Base-by-base conservation (phyloP, 2,797 vertebrate genomes). In the Crypturellus tataupa region DNA sequence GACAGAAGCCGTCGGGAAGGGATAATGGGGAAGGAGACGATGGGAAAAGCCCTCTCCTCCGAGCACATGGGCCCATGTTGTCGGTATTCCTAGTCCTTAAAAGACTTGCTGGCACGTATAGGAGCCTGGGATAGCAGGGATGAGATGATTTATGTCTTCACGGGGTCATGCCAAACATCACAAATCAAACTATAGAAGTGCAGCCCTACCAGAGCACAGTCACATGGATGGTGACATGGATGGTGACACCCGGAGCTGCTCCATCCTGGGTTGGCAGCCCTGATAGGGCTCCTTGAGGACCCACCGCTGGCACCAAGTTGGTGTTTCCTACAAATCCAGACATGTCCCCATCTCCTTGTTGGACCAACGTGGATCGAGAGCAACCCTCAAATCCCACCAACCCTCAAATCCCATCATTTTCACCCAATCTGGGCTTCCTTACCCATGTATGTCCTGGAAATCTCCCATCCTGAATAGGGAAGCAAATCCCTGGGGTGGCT, bases 121-220 rank as follows among this genome's bases (percentile, higher is more conserved):
- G 46, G 5, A 33, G 39, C n/a, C 75, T 37, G 23, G 24, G 6
- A n/a, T 5, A 5, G 27, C 0, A 1, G 67, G 24, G n/a, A 23
- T 7, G 3, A 9, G 0, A 1, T 7, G 31, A 40, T 87, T 65
- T 80, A 2, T 23, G 27, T 13, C 51, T 25, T 4, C 15, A 23
- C 3, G 10, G 62, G 23, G 27, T 10, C 2, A 1, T 16, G 51
- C 42, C 27, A 78, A 70, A 23, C 39, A 14, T 6, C 42, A 27
- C 5, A 2, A 78, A 80, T 29, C 29, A 14, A 63, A 85, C 33
- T 12, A 19, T 20, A 11, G 18, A 69, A 64, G 21, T 8, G 49
- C 1, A 1, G 13, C 37, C 23, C 1, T n/a, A 49, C 46, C 35
- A 37, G 44, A 46, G 40, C 21, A 44, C 42, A n/a, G n/a, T n/a